These are phyloP conservation scores for Drosophila picticornis DNA, from an alignment of 2,888 invertebrate species.

Conservation along the genomic window DNA sequence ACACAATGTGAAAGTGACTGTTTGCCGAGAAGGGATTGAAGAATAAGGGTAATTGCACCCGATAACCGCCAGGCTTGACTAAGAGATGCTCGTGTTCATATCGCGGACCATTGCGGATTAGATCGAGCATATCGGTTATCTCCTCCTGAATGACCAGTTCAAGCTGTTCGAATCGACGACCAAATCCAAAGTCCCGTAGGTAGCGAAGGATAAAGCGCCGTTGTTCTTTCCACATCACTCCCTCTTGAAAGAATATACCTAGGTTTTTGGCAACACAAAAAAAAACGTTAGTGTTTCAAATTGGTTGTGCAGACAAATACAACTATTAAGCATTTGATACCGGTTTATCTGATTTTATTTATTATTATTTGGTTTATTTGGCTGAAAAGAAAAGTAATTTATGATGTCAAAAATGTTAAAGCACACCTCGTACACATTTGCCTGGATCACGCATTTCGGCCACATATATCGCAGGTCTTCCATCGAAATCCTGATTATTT, in stretches of 20 bases:
- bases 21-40: slow-evolving; percentile 87
- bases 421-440: slow-evolving; percentile 75
- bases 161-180: slow-evolving; percentile 87
- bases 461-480: slow-evolving; percentile 86
- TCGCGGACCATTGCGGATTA: slow-evolving; percentile 86
- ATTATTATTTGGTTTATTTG: too few species aligned
- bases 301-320: background rate
- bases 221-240: slow-evolving; percentile 88
- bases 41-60: slow-evolving; percentile 86
- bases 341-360: too few species aligned
- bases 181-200: slow-evolving; percentile 90
- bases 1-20: slow-evolving; percentile 87
- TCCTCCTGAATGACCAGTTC: slow-evolving; percentile 86
- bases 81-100: slow-evolving; percentile 85
- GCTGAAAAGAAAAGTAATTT: background rate
- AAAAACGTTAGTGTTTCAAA: background rate
- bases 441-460: slow-evolving; percentile 86
- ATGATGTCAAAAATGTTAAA: background rate
- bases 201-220: slow-evolving; percentile 89
- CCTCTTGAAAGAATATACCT: slow-evolving; percentile 90
- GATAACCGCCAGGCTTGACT: slow-evolving; percentile 75
- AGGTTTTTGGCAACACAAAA: background rate
- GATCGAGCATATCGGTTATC: slow-evolving; percentile 85
- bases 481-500: slow-evolving; percentile 88
- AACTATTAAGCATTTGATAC: background rate